A percentile compares a stretch with the other conserved stretches of the same genome.
Evolutionary conservation across 2,888 invertebrate genomes (phyloP).

Genomic region (Geotrupes spiniger): DNA sequence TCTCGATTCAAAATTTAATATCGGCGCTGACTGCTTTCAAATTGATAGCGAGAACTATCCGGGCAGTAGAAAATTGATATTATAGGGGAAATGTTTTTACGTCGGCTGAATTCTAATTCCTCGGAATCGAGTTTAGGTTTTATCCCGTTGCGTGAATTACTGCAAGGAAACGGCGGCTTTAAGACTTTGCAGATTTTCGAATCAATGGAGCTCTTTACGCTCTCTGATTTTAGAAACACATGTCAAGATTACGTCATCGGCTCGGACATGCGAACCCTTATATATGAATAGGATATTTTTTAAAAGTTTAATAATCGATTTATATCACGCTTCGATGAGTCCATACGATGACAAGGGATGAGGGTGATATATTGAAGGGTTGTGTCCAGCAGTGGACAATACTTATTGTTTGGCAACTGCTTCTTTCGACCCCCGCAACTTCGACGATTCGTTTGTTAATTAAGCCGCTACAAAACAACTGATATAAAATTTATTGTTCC

Average conservation of each 20-base stretch:
- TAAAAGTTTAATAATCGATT: conserved; percentile 29
- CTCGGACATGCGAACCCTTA: conserved; percentile 23
- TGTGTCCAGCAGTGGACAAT: conserved; percentile 27
- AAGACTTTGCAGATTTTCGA: too few species aligned
- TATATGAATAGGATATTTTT: conserved; percentile 23
- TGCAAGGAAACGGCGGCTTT: too few species aligned
- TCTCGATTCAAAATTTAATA: conserved; percentile 43
- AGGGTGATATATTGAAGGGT: conserved; percentile 29
- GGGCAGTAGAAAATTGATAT: conserved; percentile 14
- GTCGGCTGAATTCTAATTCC: conserved; percentile 1
- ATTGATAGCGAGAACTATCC: conserved; percentile 11
- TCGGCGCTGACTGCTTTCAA: conserved; percentile 23
- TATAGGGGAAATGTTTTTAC: conserved; percentile 8
- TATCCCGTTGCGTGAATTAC: too few species aligned
- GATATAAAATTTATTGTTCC: too few species aligned
- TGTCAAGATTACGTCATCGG: conserved; percentile 27
- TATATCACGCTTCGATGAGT: conserved; percentile 28
- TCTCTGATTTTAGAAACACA: conserved; percentile 15
- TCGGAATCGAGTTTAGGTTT: neutral
- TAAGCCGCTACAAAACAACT: too few species aligned
- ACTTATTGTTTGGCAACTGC: conserved; percentile 27
- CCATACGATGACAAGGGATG: conserved; percentile 20
- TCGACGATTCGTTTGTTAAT: conserved; percentile 8
- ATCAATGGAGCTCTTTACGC: too few species aligned
- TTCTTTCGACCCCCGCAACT: conserved; percentile 21